phyloP scores from a whole-genome alignment of 2,797 vertebrate genomes.

The Acomys russatus region DNA sequence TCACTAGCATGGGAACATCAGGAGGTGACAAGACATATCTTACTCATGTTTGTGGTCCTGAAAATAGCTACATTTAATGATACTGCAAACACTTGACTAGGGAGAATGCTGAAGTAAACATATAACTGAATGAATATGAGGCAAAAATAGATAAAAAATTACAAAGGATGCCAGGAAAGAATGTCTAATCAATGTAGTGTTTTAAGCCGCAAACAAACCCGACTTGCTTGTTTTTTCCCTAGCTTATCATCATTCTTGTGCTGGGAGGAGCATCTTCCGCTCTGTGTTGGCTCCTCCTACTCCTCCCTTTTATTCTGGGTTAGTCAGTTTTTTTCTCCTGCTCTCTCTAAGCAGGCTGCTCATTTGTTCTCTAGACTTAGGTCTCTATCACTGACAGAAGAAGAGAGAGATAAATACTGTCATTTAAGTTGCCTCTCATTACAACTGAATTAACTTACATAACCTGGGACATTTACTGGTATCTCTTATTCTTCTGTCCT shows the following conservation, averaged over 20 bases:
- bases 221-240: neutral
- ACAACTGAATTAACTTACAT: constrained; percentile 47
- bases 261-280: neutral
- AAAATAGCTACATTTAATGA: neutral
- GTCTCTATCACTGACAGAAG: neutral
- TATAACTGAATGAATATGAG: neutral
- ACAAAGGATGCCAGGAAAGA: neutral
- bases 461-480: constrained; percentile 16
- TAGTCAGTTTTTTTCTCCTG: constrained; percentile 2
- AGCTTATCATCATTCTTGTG: neutral
- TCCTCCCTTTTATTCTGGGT: neutral
- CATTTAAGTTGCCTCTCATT: constrained; percentile 50
- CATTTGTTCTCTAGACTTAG: neutral
- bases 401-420: constrained; percentile 34
- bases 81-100: neutral
- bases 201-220: neutral
- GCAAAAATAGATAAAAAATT: neutral
- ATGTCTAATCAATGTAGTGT: neutral
- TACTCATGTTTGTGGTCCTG: neutral
- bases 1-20: neutral
- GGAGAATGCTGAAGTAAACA: neutral
- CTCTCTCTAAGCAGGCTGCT: neutral
- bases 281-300: too few species aligned
- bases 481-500: neutral
- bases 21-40: neutral